phyloP scores from a whole-genome alignment of 2,888 invertebrate species.

The Xestia ashworthii region DNA sequence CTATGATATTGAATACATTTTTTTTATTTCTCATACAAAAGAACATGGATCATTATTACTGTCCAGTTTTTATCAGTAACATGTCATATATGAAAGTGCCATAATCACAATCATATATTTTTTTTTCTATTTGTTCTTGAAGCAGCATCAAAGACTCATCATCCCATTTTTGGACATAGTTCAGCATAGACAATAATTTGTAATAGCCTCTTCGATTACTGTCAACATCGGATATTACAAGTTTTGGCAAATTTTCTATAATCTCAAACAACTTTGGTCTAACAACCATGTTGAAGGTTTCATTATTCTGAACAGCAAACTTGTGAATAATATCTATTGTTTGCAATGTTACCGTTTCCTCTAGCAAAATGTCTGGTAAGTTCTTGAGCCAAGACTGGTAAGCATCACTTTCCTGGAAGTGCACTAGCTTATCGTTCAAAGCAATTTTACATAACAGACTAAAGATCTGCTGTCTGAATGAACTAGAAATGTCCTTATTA shows the following conservation, averaged over 20 bases:
- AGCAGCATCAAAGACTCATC: conserved; percentile 82
- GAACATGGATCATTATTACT: conserved; percentile 39
- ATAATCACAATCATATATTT: conserved; percentile 79
- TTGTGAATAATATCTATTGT: conserved; percentile 90
- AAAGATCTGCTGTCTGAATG: conserved; percentile 83
- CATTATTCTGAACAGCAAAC: conserved; percentile 90
- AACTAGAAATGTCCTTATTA: conserved; percentile 73
- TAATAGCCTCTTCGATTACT: conserved; percentile 84
- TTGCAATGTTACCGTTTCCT: conserved; percentile 85
- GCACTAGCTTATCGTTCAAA: conserved; percentile 80
- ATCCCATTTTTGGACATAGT: conserved; percentile 88
- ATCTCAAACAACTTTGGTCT: conserved; percentile 83
- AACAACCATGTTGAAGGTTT: conserved; percentile 87
- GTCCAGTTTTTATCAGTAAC: conserved; percentile 76
- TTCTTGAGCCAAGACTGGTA: conserved; percentile 89
- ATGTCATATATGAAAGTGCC: conserved; percentile 85
- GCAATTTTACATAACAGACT: conserved; percentile 85
- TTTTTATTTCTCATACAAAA: conserved; percentile 46
- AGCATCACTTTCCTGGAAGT: conserved; percentile 80
- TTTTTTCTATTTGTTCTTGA: conserved; percentile 81
- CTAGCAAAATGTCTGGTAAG: conserved; percentile 90
- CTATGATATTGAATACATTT: conserved; percentile 62
- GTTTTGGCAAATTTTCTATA: conserved; percentile 84
- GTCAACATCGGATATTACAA: conserved; percentile 81
- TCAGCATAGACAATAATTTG: conserved; percentile 89